Evolutionary conservation across 2,113 vertebrate genomes (phyloP).

Genomic region (Ornithorhynchus anatinus): DNA sequence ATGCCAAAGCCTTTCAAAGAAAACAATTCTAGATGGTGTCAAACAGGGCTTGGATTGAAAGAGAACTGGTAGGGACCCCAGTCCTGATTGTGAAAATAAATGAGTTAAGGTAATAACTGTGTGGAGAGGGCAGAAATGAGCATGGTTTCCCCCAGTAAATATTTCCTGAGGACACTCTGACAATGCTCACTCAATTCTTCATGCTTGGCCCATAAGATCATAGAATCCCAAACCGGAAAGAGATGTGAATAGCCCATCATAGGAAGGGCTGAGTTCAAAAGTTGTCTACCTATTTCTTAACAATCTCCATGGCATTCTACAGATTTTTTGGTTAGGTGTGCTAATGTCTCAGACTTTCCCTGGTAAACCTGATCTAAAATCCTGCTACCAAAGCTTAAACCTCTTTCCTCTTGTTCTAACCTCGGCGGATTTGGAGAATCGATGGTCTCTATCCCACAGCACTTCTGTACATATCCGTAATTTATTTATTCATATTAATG

Average conservation of each 20-base stretch:
- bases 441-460: too few species aligned
- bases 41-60: neutral
- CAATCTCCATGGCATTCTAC: neutral
- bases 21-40: neutral
- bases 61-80: neutral
- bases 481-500: too few species aligned
- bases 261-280: neutral
- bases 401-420: too few species aligned
- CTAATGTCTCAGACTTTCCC: too few species aligned
- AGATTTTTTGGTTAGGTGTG: too few species aligned
- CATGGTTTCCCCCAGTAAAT: neutral
- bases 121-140: neutral
- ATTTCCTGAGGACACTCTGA: neutral
- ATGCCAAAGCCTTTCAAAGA: neutral
- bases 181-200: neutral
- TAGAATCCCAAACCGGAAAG: neutral
- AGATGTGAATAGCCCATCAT: neutral
- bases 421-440: too few species aligned
- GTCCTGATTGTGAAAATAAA: neutral
- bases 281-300: neutral
- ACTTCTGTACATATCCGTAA: too few species aligned
- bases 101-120: neutral
- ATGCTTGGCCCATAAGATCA: neutral
- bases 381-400: too few species aligned
- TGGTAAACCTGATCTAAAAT: too few species aligned